Evolutionary conservation across 2,113 vertebrate species (phyloP), one percentile per base, ranked within the genome.

Genomic region (Pomatostomus ruficeps): DNA sequence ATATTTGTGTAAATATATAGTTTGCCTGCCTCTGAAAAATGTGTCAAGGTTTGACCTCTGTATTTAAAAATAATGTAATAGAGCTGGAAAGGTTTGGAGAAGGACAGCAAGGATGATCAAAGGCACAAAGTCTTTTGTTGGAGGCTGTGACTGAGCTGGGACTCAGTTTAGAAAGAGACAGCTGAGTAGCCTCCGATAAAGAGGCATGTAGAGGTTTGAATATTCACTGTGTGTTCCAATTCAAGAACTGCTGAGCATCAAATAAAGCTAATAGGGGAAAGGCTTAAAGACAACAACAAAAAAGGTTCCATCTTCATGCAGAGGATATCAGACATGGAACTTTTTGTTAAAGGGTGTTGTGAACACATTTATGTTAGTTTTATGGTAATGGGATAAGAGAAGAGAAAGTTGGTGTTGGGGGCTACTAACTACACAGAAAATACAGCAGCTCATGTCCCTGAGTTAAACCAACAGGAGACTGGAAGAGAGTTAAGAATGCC

Each of bases 301-400:
- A 49, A n/a, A 19, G 28, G 6, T 42, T 65, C 21, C 26, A 38
- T 72, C 20, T 35, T 78, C 13, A 11, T 12, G 12, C 20, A 36
- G 68, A 82, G 18, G 6, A 7, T 31, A 42, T 61, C 0, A 0
- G 46, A 18, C 20, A 23, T 2, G 42, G 14, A 81, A 43, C 12
- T 19, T 85, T n/a, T 54, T 88, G 12, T 62, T 74, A 87, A 55
- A 62, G 17, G 5, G 7, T 43, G 13, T 49, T 62, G 35, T n/a
- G 35, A 71, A 40, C 15, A 22, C 2, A 5, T 35, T 91, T 36
- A 10, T 5, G 0, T 65, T 82, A 36, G 17, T 81, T 88, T 74
- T 46, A 42, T 55, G 55, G 59, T 88, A 73, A 89, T 2, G 51
- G 40, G 15, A 0, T 28, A 36, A 54, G 28, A 0, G 29, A 55